phyloP scores from a whole-genome alignment of 2,113 vertebrate genomes.

The Gavia stellata region DNA sequence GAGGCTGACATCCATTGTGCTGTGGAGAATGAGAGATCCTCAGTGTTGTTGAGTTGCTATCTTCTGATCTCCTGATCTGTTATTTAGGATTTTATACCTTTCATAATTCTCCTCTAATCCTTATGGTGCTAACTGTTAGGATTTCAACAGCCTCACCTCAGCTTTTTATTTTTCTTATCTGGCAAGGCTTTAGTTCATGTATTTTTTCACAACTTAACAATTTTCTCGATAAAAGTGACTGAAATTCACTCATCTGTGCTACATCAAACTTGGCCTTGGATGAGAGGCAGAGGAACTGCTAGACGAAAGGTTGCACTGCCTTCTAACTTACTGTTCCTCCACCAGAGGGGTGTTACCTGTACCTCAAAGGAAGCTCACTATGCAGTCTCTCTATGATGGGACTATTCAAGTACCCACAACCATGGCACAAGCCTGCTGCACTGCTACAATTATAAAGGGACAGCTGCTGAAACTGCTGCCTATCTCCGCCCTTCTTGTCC shows the following conservation, averaged over 20 bases:
- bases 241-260: background rate
- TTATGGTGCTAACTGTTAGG: background rate
- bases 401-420: background rate
- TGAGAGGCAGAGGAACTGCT: background rate
- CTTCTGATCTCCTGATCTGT: background rate
- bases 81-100: background rate
- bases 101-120: background rate
- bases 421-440: background rate
- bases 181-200: background rate
- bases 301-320: background rate
- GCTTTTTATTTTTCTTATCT: background rate
- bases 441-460: background rate
- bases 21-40: background rate
- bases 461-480: background rate
- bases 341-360: background rate
- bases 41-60: background rate
- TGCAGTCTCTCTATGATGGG: background rate
- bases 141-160: background rate
- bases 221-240: background rate
- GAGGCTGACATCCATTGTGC: background rate
- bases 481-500: background rate
- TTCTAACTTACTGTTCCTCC: background rate
- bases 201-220: background rate
- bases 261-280: background rate
- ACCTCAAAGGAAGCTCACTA: background rate